phyloP scores from a whole-genome alignment of 2,113 vertebrate genomes.

The Crocuta crocuta region DNA sequence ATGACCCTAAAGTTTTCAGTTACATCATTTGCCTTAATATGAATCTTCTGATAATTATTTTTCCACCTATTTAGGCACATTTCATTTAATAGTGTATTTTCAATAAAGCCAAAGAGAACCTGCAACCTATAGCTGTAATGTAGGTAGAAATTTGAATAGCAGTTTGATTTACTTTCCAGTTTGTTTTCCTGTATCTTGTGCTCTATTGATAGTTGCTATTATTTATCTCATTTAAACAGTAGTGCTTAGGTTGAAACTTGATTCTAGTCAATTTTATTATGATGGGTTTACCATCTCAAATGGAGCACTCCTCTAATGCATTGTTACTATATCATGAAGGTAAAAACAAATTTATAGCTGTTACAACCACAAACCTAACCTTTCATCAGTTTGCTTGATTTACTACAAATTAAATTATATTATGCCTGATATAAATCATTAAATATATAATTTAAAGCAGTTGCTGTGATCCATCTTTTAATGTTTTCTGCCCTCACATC shows the following conservation, averaged over 20 bases:
- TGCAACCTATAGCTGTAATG: neutral
- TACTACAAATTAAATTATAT: constrained; percentile 83
- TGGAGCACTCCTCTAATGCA: neutral
- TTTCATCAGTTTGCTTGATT: constrained; percentile 76
- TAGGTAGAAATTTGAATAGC: constrained; percentile 45
- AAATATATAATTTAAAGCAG: constrained; percentile 78
- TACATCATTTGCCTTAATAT: constrained; percentile 30
- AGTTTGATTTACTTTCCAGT: neutral
- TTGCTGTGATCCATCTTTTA: constrained; percentile 75
- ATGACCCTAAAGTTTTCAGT: constrained; percentile 19
- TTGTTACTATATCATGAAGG: constrained; percentile 63
- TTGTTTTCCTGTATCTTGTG: constrained; percentile 63
- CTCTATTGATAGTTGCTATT: constrained; percentile 62
- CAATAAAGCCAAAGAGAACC: constrained; percentile 1
- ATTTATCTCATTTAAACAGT: constrained; percentile 60
- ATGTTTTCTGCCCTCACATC: constrained; percentile 67
- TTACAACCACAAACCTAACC: constrained; percentile 74
- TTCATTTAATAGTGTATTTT: constrained; percentile 62
- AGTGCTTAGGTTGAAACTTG: constrained; percentile 62
- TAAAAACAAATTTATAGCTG: constrained; percentile 65
- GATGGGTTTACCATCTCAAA: constrained; percentile 62
- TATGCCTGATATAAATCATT: constrained; percentile 80
- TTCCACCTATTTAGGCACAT: neutral
- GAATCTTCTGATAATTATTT: constrained; percentile 52
- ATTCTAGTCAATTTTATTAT: constrained; percentile 49